Evolutionary conservation across 2,888 invertebrate species (phyloP).

Genomic region (Ichneumoninae sp.): DNA sequence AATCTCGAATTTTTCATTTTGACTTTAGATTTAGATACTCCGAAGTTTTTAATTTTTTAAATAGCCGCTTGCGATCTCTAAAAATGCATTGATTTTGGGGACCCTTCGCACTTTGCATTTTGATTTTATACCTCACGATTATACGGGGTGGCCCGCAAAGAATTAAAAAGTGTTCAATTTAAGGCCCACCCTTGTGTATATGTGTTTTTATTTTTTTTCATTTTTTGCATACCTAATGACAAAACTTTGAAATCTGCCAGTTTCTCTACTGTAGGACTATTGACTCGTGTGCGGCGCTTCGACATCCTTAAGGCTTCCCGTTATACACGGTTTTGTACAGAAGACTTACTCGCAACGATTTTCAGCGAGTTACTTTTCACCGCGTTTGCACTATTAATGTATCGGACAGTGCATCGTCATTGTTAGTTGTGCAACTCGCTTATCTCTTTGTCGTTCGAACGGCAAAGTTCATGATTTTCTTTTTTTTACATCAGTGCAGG

Average conservation of each 20-base stretch:
- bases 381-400: conserved; percentile 12
- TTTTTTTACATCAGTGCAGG: neutral
- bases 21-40: too few relatives aligned
- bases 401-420: neutral
- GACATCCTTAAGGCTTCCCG: neutral
- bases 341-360: neutral
- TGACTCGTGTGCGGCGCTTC: neutral
- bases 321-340: neutral
- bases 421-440: neutral
- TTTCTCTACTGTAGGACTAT: neutral
- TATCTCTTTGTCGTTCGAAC: neutral
- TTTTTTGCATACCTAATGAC: neutral
- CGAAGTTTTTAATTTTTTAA: too few relatives aligned
- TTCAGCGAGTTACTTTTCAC: conserved; percentile 2
- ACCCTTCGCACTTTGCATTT: too few relatives aligned
- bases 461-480: neutral
- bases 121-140: too few relatives aligned
- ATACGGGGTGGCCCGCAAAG: too few relatives aligned
- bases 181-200: too few relatives aligned
- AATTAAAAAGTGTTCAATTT: too few relatives aligned
- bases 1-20: too few relatives aligned
- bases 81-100: too few relatives aligned
- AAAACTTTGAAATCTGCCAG: neutral
- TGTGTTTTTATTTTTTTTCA: neutral
- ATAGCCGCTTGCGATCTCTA: too few relatives aligned